These are phyloP conservation scores for Diplosoma virens DNA, from an alignment of 23 tunicate species.

Conservation along the genomic window DNA sequence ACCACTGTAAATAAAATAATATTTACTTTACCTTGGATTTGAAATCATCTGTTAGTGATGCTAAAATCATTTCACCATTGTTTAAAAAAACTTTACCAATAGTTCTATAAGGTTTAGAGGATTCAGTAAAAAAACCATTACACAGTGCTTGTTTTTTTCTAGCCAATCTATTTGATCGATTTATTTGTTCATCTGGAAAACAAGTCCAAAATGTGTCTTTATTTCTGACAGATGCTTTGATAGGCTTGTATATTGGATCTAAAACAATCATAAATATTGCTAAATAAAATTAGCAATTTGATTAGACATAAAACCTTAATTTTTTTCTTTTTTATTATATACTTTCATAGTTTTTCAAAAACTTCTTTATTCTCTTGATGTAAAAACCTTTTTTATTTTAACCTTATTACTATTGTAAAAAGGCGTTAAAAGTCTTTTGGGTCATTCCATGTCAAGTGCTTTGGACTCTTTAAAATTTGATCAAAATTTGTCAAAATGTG, in stretches of 20 bases:
- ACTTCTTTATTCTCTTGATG: no score
- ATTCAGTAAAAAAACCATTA: background rate
- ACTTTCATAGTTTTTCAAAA: no score
- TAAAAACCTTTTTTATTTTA: no score
- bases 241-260: background rate
- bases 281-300: no score
- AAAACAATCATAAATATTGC: background rate
- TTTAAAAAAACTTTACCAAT: background rate
- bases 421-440: no score
- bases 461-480: no score
- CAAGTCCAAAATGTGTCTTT: background rate
- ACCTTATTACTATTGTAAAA: no score
- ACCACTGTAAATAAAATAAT: no score
- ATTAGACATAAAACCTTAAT: no score
- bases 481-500: no score
- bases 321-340: no score
- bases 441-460: no score
- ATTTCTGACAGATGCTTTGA: background rate
- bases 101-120: background rate
- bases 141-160: background rate
- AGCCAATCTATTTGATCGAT: background rate
- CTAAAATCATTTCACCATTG: background rate
- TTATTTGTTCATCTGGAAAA: background rate
- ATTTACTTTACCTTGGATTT: background rate
- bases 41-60: background rate